These are phyloP conservation scores for Ophonus ardosiacus DNA, from an alignment of 2,888 invertebrate species.

Conservation along the genomic window DNA sequence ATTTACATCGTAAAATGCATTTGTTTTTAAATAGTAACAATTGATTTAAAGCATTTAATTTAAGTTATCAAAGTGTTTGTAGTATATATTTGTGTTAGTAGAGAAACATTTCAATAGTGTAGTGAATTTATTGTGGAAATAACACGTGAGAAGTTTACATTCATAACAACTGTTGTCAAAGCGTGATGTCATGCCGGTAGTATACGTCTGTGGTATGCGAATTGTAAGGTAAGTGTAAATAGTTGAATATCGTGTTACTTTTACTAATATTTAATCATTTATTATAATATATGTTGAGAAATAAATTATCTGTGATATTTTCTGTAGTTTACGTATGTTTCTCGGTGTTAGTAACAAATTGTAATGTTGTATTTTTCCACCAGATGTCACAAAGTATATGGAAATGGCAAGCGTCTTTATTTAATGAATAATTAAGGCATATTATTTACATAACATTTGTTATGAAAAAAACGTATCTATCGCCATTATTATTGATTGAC, in stretches of 20 bases:
- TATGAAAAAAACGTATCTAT: slow-evolving; percentile 1
- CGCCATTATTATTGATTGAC: slow-evolving; percentile 28
- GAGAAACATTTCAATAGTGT: slow-evolving; percentile 14
- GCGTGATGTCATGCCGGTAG: slow-evolving; percentile 62
- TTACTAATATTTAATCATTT: neutral
- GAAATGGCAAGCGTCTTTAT: slow-evolving; percentile 43
- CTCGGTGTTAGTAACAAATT: slow-evolving; percentile 19
- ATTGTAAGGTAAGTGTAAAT: slow-evolving; percentile 26
- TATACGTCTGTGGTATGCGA: slow-evolving; percentile 37
- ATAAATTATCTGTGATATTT: neutral
- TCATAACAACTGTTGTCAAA: slow-evolving; percentile 62
- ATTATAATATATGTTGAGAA: neutral
- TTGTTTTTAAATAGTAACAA: slow-evolving; percentile 17
- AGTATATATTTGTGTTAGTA: neutral
- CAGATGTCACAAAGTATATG: slow-evolving; percentile 24
- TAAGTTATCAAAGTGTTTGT: neutral
- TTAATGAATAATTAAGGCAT: slow-evolving; percentile 4
- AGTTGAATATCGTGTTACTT: slow-evolving; percentile 32
- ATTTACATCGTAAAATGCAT: slow-evolving; percentile 48
- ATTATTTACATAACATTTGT: slow-evolving; percentile 9
- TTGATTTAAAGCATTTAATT: slow-evolving; percentile 47
- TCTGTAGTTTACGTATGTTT: slow-evolving; percentile 4
- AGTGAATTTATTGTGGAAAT: slow-evolving; percentile 36
- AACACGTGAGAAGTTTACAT: slow-evolving; percentile 58
- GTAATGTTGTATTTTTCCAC: slow-evolving; percentile 13